These are phyloP conservation scores for Stictocephala bisonia DNA, from an alignment of 2,888 invertebrate genomes.

Conservation along the genomic window DNA sequence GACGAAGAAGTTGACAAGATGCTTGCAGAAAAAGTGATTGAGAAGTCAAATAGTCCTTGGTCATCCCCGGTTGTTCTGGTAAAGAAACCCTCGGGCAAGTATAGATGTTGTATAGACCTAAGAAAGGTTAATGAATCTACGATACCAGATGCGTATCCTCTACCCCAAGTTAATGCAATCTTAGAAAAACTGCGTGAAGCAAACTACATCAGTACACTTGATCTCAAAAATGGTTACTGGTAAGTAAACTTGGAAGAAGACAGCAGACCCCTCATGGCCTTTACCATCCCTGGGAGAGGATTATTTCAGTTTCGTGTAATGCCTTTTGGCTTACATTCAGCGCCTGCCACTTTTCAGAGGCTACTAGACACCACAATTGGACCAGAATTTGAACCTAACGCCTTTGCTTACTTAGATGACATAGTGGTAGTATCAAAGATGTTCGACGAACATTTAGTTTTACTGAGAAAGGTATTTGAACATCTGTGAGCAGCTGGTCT, in stretches of 20 bases:
- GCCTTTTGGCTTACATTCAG: conserved; percentile 59
- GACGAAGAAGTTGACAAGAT: conserved; percentile 55
- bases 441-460: conserved; percentile 54
- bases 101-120: conserved; percentile 52
- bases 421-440: conserved; percentile 7
- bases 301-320: conserved; percentile 53
- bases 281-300: conserved; percentile 50
- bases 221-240: conserved; percentile 53
- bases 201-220: conserved; percentile 51
- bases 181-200: conserved; percentile 52
- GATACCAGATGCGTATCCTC: conserved; percentile 52
- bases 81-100: conserved; percentile 53
- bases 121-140: conserved; percentile 49
- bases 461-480: conserved; percentile 50
- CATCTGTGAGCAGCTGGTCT: conserved; percentile 50
- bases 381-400: conserved; percentile 52
- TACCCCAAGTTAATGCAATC: conserved; percentile 50
- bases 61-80: conserved; percentile 56
- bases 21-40: conserved; percentile 55
- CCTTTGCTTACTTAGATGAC: conserved; percentile 20
- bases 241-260: conserved; percentile 43
- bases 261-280: conserved; percentile 53
- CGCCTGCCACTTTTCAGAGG: conserved; percentile 59
- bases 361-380: conserved; percentile 58
- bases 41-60: conserved; percentile 57